These are phyloP conservation scores for Tetramorium bicarinatum DNA, from an alignment of 2,888 invertebrate species.

Conservation along the genomic window DNA sequence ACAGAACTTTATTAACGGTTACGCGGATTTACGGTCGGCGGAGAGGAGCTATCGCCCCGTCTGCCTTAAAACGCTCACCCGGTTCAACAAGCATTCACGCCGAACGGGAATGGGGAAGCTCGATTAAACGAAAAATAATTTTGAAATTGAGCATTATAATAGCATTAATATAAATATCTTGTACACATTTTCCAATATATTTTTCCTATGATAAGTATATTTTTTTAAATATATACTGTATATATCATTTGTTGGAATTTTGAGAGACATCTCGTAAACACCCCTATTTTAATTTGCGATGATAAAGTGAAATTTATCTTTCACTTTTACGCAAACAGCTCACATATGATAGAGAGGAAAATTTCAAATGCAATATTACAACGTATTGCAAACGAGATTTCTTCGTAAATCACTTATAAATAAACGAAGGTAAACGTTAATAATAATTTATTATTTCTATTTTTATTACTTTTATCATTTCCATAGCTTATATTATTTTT, in stretches of 20 bases:
- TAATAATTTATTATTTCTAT: conserved; percentile 1
- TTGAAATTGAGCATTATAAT: neutral
- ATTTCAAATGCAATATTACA: neutral
- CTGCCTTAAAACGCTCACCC: conserved; percentile 60
- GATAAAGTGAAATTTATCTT: conserved; percentile 3
- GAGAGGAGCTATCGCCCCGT: conserved; percentile 52
- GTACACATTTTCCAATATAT: neutral
- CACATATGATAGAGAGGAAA: neutral
- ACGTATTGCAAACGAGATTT: neutral
- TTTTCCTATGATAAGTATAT: neutral
- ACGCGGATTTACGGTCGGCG: conserved; percentile 66
- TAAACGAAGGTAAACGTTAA: no score
- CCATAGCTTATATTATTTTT: neutral
- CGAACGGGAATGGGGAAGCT: neutral
- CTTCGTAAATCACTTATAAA: neutral
- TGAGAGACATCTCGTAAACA: neutral
- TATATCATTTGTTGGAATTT: neutral
- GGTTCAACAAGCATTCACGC: conserved; percentile 7
- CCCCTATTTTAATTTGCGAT: conserved; percentile 20
- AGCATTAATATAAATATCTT: no score
- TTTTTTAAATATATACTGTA: neutral
- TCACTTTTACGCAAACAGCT: neutral
- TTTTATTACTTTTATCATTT: neutral
- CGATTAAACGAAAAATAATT: neutral
- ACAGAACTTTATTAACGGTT: conserved; percentile 72